phyloP scores from a whole-genome alignment of 2,888 invertebrate genomes.

The Eretmocerus hayati region DNA sequence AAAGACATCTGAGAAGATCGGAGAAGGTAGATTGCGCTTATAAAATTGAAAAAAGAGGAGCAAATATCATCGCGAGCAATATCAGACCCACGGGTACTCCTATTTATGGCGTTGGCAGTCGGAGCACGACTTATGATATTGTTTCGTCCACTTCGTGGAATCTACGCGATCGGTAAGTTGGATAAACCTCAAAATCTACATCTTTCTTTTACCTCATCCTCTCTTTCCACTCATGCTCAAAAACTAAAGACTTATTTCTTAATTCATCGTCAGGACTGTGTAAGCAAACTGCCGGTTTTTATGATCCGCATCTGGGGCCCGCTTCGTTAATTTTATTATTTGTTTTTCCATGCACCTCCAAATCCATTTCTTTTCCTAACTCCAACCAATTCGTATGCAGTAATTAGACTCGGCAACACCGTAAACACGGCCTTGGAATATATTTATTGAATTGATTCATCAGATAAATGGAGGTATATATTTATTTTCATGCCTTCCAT shows the following conservation, averaged over 20 bases:
- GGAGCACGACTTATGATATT: slow-evolving; percentile 46
- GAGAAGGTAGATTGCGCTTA: not conserved
- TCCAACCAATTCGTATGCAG: slow-evolving; percentile 12
- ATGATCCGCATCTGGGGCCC: slow-evolving; percentile 30
- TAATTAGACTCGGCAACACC: slow-evolving; percentile 20
- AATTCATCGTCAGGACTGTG: slow-evolving; percentile 33
- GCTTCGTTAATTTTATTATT: slow-evolving; percentile 36
- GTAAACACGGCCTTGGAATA: slow-evolving; percentile 12
- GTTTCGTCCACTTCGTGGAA: slow-evolving; percentile 44
- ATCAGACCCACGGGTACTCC: slow-evolving; percentile 34
- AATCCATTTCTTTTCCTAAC: not conserved
- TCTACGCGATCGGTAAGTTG: slow-evolving; percentile 45
- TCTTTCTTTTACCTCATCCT: slow-evolving; percentile 24
- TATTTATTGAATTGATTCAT: slow-evolving; percentile 23
- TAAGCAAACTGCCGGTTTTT: slow-evolving; percentile 32
- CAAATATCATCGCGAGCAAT: slow-evolving; percentile 25
- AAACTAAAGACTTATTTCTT: slow-evolving; percentile 37
- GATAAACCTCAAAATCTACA: slow-evolving; percentile 39
- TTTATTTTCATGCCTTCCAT: not conserved
- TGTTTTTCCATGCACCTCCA: slow-evolving; percentile 1
- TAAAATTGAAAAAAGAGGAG: slow-evolving; percentile 14
- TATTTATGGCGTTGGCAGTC: slow-evolving; percentile 42
- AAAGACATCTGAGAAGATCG: not conserved
- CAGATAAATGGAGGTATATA: slow-evolving; percentile 15
- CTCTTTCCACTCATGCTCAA: slow-evolving; percentile 24